Conservation (phyloP, 2,113 vertebrate species). For the Naja naja region DNA sequence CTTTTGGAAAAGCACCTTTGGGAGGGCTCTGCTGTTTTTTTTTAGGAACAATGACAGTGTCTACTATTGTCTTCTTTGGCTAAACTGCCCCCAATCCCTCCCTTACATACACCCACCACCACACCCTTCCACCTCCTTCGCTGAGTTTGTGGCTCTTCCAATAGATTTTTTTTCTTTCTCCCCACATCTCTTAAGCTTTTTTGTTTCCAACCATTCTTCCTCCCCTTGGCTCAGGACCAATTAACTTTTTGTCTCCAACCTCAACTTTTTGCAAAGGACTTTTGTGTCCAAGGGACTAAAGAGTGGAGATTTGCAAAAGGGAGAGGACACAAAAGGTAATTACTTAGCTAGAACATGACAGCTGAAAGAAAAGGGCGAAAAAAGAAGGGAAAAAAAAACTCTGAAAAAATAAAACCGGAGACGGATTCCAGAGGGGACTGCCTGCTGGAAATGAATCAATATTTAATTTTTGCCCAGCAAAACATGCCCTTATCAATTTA, state of each 20-base stretch:
- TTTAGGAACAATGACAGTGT: not conserved
- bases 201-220: not conserved
- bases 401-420: not conserved
- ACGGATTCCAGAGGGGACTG: not conserved
- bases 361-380: not conserved
- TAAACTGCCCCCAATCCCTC: not conserved
- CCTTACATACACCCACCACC: not conserved
- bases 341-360: constrained; percentile 8
- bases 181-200: not conserved
- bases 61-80: not conserved
- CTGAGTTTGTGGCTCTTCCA: not conserved
- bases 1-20: not conserved
- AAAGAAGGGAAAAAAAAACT: too few species aligned
- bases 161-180: too few species aligned
- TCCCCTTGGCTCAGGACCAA: not conserved
- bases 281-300: not conserved
- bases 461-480: constrained; percentile 26
- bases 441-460: constrained; percentile 29
- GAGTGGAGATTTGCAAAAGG: not conserved
- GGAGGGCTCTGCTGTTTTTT: not conserved
- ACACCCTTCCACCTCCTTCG: not conserved
- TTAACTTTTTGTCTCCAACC: not conserved
- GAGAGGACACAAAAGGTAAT: not conserved
- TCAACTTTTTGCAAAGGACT: not conserved
- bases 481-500: constrained; percentile 16